Percentiles rank a stretch among this genome's conserved stretches.
Conservation (phyloP, 1,140 invertebrate genomes). For the Stenopsyche tienmushanensis region DNA sequence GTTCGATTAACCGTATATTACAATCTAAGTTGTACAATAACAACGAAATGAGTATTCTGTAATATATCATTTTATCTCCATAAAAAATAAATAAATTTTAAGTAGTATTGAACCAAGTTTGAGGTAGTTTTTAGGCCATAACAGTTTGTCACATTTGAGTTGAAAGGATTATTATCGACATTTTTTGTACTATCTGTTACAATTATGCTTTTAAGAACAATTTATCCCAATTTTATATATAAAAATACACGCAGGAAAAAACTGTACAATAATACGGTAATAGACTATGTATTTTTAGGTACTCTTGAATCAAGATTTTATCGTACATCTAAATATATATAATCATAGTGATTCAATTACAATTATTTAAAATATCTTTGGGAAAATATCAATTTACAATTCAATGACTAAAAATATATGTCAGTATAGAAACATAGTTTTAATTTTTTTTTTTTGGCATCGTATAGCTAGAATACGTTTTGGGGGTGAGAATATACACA, state of each 20-base stretch:
- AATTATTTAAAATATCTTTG: conserved; percentile 21
- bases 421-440: conserved; percentile 14
- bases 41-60: conserved; percentile 12
- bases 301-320: conserved; percentile 5
- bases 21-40: conserved; percentile 38
- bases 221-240: too few species aligned
- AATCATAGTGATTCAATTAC: conserved; percentile 1
- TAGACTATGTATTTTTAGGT: conserved; percentile 21
- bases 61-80: background rate
- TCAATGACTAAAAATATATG: conserved; percentile 18
- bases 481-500: conserved; percentile 8
- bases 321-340: conserved; percentile 18
- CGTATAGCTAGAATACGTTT: conserved; percentile 5
- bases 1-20: conserved; percentile 33
- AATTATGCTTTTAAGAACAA: background rate
- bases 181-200: conserved; percentile 39
- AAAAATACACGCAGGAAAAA: conserved; percentile 18
- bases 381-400: conserved; percentile 23
- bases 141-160: conserved; percentile 9
- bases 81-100: conserved; percentile 14
- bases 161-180: conserved; percentile 33
- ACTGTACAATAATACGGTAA: conserved; percentile 22
- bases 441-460: conserved; percentile 16
- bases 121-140: conserved; percentile 34
- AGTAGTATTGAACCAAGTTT: conserved; percentile 8